Evolutionary conservation across 2,113 vertebrate species (phyloP).

Genomic region (Oceanodroma tethys): DNA sequence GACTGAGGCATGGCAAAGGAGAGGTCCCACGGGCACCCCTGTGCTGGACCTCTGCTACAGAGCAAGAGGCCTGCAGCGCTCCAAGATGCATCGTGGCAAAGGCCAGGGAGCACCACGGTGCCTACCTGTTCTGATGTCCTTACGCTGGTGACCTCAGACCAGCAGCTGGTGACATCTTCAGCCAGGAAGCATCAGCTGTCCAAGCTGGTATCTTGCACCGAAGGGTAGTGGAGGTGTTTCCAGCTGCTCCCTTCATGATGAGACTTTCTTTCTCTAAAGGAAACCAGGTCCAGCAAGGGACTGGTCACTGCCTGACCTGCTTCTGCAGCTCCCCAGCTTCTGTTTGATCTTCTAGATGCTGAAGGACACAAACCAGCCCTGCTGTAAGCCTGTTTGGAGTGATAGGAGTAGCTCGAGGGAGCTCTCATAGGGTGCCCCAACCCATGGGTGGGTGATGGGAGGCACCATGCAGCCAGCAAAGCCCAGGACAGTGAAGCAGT

Average conservation of each 20-base stretch:
- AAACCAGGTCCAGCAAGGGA: neutral
- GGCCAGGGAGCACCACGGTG: neutral
- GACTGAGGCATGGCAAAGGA: neutral
- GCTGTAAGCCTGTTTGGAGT: neutral
- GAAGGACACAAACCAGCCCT: neutral
- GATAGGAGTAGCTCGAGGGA: neutral
- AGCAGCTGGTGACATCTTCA: neutral
- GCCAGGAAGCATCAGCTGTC: neutral
- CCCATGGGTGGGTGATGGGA: neutral
- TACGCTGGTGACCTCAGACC: neutral
- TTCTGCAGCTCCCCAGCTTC: neutral
- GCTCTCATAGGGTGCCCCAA: neutral
- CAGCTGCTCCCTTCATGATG: neutral
- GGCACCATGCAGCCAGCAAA: neutral
- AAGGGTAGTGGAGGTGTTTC: neutral
- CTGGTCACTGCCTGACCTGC: neutral
- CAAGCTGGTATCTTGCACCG: neutral
- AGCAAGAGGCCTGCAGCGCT: neutral
- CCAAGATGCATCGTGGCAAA: fast-evolving
- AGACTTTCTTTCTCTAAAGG: neutral
- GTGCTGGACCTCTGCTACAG: neutral
- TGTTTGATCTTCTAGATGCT: neutral
- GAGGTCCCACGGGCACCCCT: neutral
- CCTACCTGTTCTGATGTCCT: neutral
- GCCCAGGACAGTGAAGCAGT: neutral